Evolutionary conservation across 2,888 invertebrate genomes (phyloP), one percentile per base, ranked within the genome.

Genomic region (Orthosia gothica): DNA sequence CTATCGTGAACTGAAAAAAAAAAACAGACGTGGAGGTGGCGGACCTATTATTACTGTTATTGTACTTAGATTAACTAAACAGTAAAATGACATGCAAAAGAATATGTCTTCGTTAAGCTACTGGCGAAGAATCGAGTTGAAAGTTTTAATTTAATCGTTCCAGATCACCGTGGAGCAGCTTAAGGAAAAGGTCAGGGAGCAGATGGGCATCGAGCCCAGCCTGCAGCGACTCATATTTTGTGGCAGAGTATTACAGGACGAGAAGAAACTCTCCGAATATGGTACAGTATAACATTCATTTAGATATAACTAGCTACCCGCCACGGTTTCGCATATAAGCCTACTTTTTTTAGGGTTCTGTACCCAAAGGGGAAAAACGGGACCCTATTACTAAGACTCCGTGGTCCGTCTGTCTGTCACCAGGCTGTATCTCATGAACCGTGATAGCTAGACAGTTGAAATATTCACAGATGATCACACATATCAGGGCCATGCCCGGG

Each of bases 181-280:
- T 89, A 99, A 99, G 93, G 97, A 98, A 86, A 97, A 97, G 86
- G 98, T 99, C 82, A 97, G 97, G 7, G 98, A 98, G 67, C 97
- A 98, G 81, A 98, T 99, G 84, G 97, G 97, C 74, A 98, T 99
- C 86, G 97, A 98, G 40, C 97, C 98, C 12, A 98, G 98, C 79
- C 97, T 98, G 64, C 99, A 99, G 92, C 97, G 99, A 74, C 97
- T 99, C 55, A 99, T 99, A 88, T 99, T 99, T 93, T 99, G 99
- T 92, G 99, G 99, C n/a, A 97, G 99, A 93, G 99, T 99, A 45
- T 96, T 99, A 67, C 98, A 98, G 90, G 99, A 99, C 96, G 98
- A 98, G 18, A 98, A 98, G 87, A 98, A 97, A 90, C 97, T 99
- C 45, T 97, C 97, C 81, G 99, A 99, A 92, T 99, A 98, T 95